Percentiles rank a stretch among this genome's conserved stretches.
Conservation (phyloP, 23 tunicate species). For the Oikopleura dioica region DNA sequence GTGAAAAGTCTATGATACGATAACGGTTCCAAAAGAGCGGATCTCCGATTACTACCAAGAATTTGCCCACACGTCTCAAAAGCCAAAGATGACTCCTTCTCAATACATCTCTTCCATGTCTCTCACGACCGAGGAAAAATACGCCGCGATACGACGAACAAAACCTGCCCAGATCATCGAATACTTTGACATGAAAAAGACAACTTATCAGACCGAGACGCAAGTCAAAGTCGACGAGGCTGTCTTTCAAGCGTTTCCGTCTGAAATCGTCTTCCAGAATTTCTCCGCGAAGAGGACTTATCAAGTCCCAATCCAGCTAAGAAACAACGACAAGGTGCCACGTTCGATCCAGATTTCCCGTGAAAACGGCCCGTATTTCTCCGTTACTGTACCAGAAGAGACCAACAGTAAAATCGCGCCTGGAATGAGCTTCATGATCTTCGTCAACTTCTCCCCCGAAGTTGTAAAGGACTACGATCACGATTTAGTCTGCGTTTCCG, state of each 20-base stretch:
- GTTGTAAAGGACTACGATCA: conserved; percentile 71
- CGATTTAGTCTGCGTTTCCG: conserved; percentile 84
- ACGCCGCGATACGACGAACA: neutral
- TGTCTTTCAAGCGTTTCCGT: conserved; percentile 97
- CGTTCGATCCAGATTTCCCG: neutral
- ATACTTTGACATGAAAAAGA: neutral
- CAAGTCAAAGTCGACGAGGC: conserved; percentile 79
- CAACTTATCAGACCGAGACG: neutral
- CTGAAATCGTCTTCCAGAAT: conserved; percentile 69
- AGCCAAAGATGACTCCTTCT: neutral
- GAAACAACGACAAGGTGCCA: conserved; percentile 75
- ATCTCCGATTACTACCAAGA: too few species aligned
- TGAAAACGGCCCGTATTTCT: neutral
- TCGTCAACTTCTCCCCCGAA: conserved; percentile 69
- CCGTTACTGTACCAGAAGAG: neutral
- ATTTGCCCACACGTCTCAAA: too few species aligned
- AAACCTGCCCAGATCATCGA: neutral
- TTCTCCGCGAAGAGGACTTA: conserved; percentile 61
- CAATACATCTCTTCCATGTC: neutral
- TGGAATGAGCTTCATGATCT: conserved; percentile 71
- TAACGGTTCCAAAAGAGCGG: too few species aligned
- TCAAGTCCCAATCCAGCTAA: conserved; percentile 53
- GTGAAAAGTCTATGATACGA: too few species aligned
- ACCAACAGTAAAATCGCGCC: conserved; percentile 34
- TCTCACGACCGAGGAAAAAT: neutral